Percentiles rank a stretch among this genome's conserved stretches.
phyloP scores from a whole-genome alignment of 2,113 vertebrate genomes.

The Ascaphus truei region DNA sequence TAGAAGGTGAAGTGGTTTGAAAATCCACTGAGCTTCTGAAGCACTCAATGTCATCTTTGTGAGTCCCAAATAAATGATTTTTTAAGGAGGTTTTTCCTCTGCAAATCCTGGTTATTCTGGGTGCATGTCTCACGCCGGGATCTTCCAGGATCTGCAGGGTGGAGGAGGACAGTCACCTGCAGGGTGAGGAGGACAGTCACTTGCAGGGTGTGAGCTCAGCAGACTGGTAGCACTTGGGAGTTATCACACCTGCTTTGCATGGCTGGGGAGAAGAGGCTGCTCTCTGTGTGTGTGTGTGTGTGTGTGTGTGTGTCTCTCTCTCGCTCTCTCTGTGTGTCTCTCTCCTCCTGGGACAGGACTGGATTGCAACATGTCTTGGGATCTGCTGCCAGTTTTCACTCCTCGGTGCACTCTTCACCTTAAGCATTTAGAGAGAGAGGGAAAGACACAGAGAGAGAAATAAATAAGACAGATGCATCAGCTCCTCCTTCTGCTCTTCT shows the following conservation, averaged over 20 bases:
- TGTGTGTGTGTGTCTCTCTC: slow-evolving; percentile 20
- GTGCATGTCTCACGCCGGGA: too few species aligned
- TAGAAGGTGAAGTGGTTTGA: too few species aligned
- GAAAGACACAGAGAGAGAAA: slow-evolving; percentile 31
- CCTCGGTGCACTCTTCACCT: slow-evolving; percentile 38
- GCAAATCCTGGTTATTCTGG: too few species aligned
- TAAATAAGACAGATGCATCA: slow-evolving; percentile 36
- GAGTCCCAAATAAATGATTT: too few species aligned
- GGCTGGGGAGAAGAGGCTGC: slow-evolving; percentile 11
- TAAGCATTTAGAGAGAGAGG: slow-evolving; percentile 37
- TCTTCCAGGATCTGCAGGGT: too few species aligned
- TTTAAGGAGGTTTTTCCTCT: too few species aligned
- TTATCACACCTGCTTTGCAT: slow-evolving; percentile 27
- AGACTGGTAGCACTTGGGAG: not conserved
- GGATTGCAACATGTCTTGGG: slow-evolving; percentile 48
- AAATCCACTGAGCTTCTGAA: not conserved
- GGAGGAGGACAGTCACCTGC: not conserved
- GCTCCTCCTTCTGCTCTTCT: slow-evolving; percentile 47
- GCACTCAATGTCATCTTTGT: not conserved
- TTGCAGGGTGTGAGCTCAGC: not conserved
- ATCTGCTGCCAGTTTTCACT: too few species aligned
- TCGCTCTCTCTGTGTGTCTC: slow-evolving; percentile 18
- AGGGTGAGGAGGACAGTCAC: slow-evolving; percentile 6
- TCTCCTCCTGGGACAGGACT: slow-evolving; percentile 47
- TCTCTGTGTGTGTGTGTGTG: slow-evolving; percentile 19